Evolutionary conservation across 2,797 vertebrate species (phyloP), one percentile per base, ranked within the genome.

Genomic region (Poliocrania exsul): DNA sequence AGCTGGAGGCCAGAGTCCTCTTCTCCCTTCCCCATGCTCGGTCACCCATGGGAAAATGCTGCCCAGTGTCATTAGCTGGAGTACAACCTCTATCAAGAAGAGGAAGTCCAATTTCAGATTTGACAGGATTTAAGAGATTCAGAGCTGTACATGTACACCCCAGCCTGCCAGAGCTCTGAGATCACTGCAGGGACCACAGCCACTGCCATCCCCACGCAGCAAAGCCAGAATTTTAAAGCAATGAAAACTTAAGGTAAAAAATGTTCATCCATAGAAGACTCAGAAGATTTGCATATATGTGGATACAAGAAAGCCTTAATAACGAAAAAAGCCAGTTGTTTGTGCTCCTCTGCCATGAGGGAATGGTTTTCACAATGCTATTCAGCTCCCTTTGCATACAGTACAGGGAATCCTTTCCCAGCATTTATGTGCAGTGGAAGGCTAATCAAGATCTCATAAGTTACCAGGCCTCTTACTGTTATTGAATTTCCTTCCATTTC

Each of bases 401-500:
- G 44, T 38, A 53, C 37, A 77, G 80, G 46, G 86, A 95, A 92
- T 49, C 31, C 37, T 83, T 81, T 58, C 50, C 86, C 29, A 60
- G 54, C 47, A 37, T 78, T 69, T 66, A 93, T 66, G 46, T 13
- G 8, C 50, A 86, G 64, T 6, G 75, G 79, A 93, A 89, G 47
- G 51, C 82, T 96, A 92, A 96, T 95, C 89, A 92, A 91, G 89
- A 91, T 88, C 73, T 91, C 44, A 6, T 90, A 95, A 88, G 73
- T 91, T 90, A 94, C 82, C 75, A 85, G 85, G 42, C 82, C 92
- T 88, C 80, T 93, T 84, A 88, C 87, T 60, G 65, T 83, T 94
- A 96, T 64, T 94, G 95, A 95, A 90, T 96, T 94, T 96, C 93
- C 87, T 89, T 93, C 87, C 29, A 91, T 91, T 93, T 88, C 94